Conservation (phyloP, 1,140 invertebrate species). For the Drosophila hydei region DNA sequence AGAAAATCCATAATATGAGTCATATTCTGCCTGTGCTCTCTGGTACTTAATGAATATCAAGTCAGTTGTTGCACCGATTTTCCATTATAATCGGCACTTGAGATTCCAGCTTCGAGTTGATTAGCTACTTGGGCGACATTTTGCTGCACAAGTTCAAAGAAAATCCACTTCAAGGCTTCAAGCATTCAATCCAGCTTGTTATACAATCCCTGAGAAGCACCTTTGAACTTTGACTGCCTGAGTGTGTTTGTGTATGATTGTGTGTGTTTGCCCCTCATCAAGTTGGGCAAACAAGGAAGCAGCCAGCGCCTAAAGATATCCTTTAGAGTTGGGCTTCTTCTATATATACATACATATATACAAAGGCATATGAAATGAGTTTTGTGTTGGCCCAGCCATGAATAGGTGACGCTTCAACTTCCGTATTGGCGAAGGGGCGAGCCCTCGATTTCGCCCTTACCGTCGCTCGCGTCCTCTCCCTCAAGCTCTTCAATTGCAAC, state of each 20-base stretch:
- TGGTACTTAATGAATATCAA: background rate
- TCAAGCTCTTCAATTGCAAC: constrained; percentile 25
- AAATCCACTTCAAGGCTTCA: constrained; percentile 66
- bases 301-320: constrained; percentile 44
- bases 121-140: constrained; percentile 46
- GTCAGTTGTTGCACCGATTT: constrained; percentile 45
- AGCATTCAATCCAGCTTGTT: constrained; percentile 71
- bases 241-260: constrained; percentile 14
- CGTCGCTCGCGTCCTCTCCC: too few relatives aligned
- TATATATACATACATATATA: constrained; percentile 20
- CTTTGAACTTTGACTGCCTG: constrained; percentile 68
- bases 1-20: constrained; percentile 77
- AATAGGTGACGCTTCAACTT: constrained; percentile 60
- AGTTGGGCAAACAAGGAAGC: constrained; percentile 62
- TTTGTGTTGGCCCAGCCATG: constrained; percentile 54
- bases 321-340: constrained; percentile 54
- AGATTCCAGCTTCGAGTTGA: constrained; percentile 24
- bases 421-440: constrained; percentile 53
- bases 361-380: constrained; percentile 68
- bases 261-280: constrained; percentile 20
- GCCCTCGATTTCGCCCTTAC: background rate
- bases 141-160: constrained; percentile 66
- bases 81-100: constrained; percentile 39
- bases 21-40: constrained; percentile 31
- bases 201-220: constrained; percentile 65